Percentiles rank a stretch among this genome's conserved stretches.
Conservation (phyloP, 2,113 vertebrate species). For the Genyomyrus donnyi region DNA sequence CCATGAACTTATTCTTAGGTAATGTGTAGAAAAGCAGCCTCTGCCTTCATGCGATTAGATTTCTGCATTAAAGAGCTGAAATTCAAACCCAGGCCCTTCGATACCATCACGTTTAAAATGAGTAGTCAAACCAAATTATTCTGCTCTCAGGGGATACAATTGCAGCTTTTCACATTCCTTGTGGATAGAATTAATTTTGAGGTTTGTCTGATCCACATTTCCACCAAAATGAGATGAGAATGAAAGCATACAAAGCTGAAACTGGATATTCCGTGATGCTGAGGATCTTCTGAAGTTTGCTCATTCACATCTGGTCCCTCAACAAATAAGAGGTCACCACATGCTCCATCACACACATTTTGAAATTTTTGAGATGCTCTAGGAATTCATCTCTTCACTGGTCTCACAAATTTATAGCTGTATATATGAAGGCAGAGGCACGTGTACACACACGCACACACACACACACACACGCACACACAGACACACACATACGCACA, state of each 20-base stretch:
- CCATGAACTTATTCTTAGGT: neutral
- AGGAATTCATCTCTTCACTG: neutral
- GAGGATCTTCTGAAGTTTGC: neutral
- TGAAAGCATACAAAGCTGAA: neutral
- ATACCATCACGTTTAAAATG: neutral
- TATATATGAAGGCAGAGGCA: neutral
- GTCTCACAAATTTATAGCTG: neutral
- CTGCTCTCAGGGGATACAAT: neutral
- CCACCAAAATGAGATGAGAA: neutral
- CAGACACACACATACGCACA: too few relatives aligned
- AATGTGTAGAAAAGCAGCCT: neutral
- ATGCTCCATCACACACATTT: neutral
- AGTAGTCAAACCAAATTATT: neutral
- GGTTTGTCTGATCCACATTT: neutral
- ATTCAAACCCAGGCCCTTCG: neutral
- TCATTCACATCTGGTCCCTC: neutral
- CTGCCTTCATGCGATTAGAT: neutral
- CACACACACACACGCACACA: neutral
- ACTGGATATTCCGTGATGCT: neutral
- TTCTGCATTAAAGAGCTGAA: neutral
- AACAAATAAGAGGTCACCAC: neutral
- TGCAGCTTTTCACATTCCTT: neutral
- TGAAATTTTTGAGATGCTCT: neutral
- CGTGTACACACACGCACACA: neutral
- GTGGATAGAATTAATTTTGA: neutral